A percentile compares a stretch with the other conserved stretches of the same genome.
Conservation (phyloP, 2,797 vertebrate species). For the Pseudochromis fuscus region DNA sequence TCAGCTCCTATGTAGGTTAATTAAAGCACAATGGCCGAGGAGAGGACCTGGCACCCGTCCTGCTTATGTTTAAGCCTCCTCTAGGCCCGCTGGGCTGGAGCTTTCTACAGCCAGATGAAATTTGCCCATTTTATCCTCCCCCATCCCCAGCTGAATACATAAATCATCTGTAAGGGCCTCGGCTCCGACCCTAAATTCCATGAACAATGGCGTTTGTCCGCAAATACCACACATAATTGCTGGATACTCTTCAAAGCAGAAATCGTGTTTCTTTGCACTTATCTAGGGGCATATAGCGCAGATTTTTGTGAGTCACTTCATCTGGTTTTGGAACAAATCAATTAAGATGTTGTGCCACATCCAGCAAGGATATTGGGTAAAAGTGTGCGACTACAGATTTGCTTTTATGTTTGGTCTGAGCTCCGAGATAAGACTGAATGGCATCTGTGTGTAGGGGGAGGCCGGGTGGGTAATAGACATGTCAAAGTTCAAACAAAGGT, state of each 20-base stretch:
- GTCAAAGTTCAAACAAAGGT: slow-evolving; percentile 64
- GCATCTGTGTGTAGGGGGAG: slow-evolving; percentile 40
- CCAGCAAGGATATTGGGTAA: slow-evolving; percentile 63
- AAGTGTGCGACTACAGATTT: slow-evolving; percentile 56
- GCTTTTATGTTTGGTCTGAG: slow-evolving; percentile 79
- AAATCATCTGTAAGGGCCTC: slow-evolving; percentile 81
- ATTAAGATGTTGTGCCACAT: slow-evolving; percentile 74
- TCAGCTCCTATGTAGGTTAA: slow-evolving; percentile 86
- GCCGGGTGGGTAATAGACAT: slow-evolving; percentile 16
- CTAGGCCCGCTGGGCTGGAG: slow-evolving; percentile 83
- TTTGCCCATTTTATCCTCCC: slow-evolving; percentile 78
- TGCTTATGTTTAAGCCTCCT: slow-evolving; percentile 84
- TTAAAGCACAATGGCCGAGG: slow-evolving; percentile 86
- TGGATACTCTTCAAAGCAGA: slow-evolving; percentile 78
- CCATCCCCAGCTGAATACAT: slow-evolving; percentile 83
- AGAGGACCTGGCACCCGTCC: slow-evolving; percentile 85
- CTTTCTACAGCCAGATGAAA: slow-evolving; percentile 83
- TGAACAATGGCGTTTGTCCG: slow-evolving; percentile 80
- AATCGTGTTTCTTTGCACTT: slow-evolving; percentile 69
- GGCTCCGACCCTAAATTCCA: slow-evolving; percentile 79
- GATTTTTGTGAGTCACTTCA: slow-evolving; percentile 70
- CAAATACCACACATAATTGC: slow-evolving; percentile 77
- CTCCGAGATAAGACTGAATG: slow-evolving; percentile 71
- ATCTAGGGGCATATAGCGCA: slow-evolving; percentile 72
- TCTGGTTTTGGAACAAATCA: slow-evolving; percentile 81